phyloP scores from a whole-genome alignment of 2,888 invertebrate genomes.

The Lasioglossum morio region DNA sequence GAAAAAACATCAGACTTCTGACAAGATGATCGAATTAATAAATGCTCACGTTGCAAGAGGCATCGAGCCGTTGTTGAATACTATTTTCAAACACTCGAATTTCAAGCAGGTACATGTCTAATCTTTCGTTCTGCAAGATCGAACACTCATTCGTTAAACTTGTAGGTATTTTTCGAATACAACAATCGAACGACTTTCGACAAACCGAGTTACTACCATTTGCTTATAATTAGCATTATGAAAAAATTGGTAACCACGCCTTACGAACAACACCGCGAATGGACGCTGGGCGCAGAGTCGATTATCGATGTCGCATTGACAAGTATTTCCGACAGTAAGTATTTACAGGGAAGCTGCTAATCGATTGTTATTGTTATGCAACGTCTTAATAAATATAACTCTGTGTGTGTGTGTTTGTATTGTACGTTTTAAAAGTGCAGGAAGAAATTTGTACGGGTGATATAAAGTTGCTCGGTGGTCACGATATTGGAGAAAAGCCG shows the following conservation, averaged over 20 bases:
- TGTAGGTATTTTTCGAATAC: slow-evolving; percentile 75
- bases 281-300: slow-evolving; percentile 67
- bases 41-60: slow-evolving; percentile 63
- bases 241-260: slow-evolving; percentile 70
- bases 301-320: slow-evolving; percentile 71
- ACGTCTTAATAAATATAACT: too few species aligned
- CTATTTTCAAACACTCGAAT: slow-evolving; percentile 62
- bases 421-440: slow-evolving; percentile 65
- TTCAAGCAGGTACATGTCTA: slow-evolving; percentile 66
- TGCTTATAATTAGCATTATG: slow-evolving; percentile 75
- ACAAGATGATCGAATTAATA: slow-evolving; percentile 64
- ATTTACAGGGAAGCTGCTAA: neutral
- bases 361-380: neutral
- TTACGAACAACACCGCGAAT: slow-evolving; percentile 64
- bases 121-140: too few species aligned
- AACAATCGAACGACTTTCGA: slow-evolving; percentile 55
- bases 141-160: neutral
- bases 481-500: slow-evolving; percentile 53
- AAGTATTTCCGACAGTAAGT: slow-evolving; percentile 74
- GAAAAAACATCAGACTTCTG: slow-evolving; percentile 41
- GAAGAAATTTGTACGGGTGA: slow-evolving; percentile 71
- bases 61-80: slow-evolving; percentile 63
- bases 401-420: neutral
- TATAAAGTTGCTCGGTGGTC: slow-evolving; percentile 62
- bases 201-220: slow-evolving; percentile 75